Evolutionary conservation across 2,797 vertebrate species (phyloP), one percentile per base, ranked within the genome.

Genomic region (Vultur gryphus): DNA sequence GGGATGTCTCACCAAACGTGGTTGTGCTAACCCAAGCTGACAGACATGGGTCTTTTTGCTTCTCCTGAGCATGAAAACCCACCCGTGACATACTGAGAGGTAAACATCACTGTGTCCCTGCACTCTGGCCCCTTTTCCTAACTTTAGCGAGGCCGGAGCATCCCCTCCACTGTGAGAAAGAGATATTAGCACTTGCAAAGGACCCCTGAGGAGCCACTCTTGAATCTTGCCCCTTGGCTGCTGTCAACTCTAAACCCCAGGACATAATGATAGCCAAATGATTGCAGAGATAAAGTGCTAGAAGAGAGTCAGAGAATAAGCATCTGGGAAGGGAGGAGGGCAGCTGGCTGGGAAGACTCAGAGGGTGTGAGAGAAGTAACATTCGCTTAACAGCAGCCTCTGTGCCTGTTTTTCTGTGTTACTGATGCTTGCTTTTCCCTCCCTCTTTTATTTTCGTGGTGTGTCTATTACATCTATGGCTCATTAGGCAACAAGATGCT

Each of bases 401-500:
- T 76, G 13, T 95, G 51, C 51, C 66, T 87, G 70, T 51, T 79
- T n/a, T n/a, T 41, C 67, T 69, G 11, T 54, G 49, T 67, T 94
- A 51, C 15, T 79, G 73, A 87, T 64, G 71, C 31, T 90, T 96
- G 46, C 37, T 95, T 88, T 88, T 69, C 67, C 84, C 80, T 84
- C 82, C 91, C 82, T 78, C 71, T 91, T 91, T 90, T 89, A 77
- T 95, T 92, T 95, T 95, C 10, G 28, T 94, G 91, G 87, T 84
- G 85, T 93, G 70, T 85, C 94, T 96, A 20, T 94, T 95, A 62
- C 41, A 26, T 57, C 43, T 87, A 91, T 35, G 95, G 69, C 88
- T 95, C 88, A 96, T 97, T 97, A 97, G 84, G 73, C 95, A 55
- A 20, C 65, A 84, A 94, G 84, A 95, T 89, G 87, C 49, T 97